Conservation (phyloP, 2,113 vertebrate species). For the Daphoenositta chrysoptera region DNA sequence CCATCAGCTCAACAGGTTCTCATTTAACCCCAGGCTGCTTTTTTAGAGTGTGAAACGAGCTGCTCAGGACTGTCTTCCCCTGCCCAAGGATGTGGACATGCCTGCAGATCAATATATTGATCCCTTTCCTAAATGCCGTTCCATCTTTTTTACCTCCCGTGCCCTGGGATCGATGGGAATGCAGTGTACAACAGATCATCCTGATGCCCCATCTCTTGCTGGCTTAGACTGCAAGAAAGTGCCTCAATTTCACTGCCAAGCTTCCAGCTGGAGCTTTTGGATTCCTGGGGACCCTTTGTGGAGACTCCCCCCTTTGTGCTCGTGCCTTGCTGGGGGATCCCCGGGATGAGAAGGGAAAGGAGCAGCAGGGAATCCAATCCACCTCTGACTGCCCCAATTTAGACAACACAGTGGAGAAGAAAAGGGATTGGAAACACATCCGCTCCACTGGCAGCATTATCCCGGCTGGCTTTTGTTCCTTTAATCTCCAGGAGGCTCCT, state of each 20-base stretch:
- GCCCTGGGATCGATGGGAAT: background rate
- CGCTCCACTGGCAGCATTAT: background rate
- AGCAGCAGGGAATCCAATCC: background rate
- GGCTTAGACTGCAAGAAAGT: background rate
- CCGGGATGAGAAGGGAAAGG: background rate
- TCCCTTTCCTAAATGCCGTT: background rate
- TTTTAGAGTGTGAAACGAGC: background rate
- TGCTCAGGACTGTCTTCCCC: background rate
- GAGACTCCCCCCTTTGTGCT: background rate
- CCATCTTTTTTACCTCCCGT: background rate
- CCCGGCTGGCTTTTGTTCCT: background rate
- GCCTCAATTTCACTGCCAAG: background rate
- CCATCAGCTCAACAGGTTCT: background rate
- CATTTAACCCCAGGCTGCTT: background rate
- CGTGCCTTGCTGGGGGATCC: background rate
- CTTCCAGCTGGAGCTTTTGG: background rate
- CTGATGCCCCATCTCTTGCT: background rate
- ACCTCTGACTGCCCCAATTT: background rate
- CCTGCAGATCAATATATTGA: background rate
- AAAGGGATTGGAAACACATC: background rate
- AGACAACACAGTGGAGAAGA: background rate
- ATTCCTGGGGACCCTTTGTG: background rate
- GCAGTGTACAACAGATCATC: rapidly evolving
- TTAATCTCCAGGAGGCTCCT: background rate
- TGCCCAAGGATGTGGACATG: background rate